Percentiles rank a stretch among this genome's conserved stretches.
phyloP scores from a whole-genome alignment of 2,888 invertebrate genomes.

The Fragum sueziense region DNA sequence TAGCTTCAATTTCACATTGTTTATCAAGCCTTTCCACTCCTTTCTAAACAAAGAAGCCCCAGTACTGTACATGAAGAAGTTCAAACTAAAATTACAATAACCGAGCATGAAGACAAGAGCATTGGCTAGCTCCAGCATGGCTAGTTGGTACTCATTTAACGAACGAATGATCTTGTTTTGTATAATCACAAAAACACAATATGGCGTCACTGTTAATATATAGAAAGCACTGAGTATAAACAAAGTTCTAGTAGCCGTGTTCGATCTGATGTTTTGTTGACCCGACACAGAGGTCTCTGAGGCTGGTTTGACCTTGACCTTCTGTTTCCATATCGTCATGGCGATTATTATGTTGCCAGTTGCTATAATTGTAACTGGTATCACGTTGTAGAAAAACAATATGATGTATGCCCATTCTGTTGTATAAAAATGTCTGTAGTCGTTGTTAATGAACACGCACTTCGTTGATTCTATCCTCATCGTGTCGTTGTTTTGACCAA shows the following conservation, averaged over 20 bases:
- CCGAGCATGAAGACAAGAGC: not conserved
- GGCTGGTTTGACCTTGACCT: not conserved
- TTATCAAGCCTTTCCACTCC: not conserved
- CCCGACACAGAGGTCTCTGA: not conserved
- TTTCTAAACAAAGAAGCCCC: conserved; percentile 4
- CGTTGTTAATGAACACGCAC: not conserved
- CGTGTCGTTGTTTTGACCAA: not conserved
- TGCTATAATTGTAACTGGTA: not conserved
- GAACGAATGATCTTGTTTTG: not conserved
- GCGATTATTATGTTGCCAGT: conserved; percentile 7
- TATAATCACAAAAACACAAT: conserved; percentile 5
- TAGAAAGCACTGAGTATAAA: conserved; percentile 11
- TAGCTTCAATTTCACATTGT: not conserved
- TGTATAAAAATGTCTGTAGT: conserved; percentile 4
- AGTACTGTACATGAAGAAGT: conserved; percentile 3
- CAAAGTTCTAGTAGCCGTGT: conserved; percentile 2
- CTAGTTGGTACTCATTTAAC: not conserved
- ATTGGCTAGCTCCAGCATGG: not conserved
- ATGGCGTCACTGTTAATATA: conserved; percentile 6
- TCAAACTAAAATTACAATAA: conserved; percentile 11
- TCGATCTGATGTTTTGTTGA: not conserved
- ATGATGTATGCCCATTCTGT: not conserved
- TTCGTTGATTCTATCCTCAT: not conserved
- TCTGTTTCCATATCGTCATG: not conserved
- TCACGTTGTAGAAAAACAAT: not conserved